Conservation (phyloP, 2,888 invertebrate species). For the Heteropelma amictum region DNA sequence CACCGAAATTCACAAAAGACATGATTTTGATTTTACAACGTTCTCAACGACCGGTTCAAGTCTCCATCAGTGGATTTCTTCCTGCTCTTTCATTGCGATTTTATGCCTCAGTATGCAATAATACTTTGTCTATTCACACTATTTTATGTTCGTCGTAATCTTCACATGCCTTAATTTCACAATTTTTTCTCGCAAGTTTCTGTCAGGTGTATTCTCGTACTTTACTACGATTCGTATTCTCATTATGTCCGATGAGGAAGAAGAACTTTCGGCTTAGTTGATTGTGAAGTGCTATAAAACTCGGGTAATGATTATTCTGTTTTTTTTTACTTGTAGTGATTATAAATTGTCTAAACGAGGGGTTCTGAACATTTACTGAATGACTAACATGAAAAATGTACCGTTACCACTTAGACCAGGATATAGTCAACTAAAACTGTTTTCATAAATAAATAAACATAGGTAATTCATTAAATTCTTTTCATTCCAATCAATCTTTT, state of each 20-base stretch:
- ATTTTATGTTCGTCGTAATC: neutral
- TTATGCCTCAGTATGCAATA: slow-evolving; percentile 47
- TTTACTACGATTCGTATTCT: slow-evolving; percentile 20
- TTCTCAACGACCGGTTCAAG: slow-evolving; percentile 43
- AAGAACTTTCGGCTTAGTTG: neutral
- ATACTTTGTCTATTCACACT: neutral
- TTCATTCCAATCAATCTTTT: too few relatives aligned
- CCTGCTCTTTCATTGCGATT: slow-evolving; percentile 54
- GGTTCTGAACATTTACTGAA: too few relatives aligned
- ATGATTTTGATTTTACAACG: slow-evolving; percentile 1
- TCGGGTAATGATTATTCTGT: neutral
- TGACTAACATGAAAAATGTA: too few relatives aligned
- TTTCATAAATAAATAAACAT: too few relatives aligned
- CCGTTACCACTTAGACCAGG: too few relatives aligned
- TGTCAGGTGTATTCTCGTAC: slow-evolving; percentile 32
- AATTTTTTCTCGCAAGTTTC: slow-evolving; percentile 19
- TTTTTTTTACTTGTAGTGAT: neutral
- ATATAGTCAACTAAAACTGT: too few relatives aligned
- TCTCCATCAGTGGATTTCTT: slow-evolving; percentile 37
- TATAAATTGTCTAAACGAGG: too few relatives aligned
- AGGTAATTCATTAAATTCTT: too few relatives aligned
- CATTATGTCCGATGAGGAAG: neutral
- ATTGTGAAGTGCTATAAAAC: neutral
- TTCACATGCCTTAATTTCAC: neutral
- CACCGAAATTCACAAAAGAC: neutral